Base-by-base conservation (phyloP, 2,888 invertebrate genomes). In the Coelopa pilipes region DNA sequence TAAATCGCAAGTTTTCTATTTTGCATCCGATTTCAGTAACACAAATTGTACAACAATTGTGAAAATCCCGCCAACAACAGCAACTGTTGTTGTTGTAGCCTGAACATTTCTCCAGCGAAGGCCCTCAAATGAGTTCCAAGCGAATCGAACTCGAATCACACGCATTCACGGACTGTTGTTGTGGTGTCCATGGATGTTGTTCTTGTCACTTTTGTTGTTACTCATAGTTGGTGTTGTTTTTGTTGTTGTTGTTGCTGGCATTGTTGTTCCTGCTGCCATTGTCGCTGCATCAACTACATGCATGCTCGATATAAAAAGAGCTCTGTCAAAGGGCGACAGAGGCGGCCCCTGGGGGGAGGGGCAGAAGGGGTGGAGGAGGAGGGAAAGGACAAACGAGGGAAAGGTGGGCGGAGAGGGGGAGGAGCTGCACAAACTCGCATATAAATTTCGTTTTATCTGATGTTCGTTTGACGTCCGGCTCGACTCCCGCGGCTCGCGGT, bases 361-460 rank as follows among this genome's bases (percentile, higher is more conserved):
- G 34, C 34, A 34, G 2, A n/a, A n/a, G 34, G 7, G 34, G 4
- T 34, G 34, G 34, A 34, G 34, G 34, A 34, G 34, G 7, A 34
- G 7, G 34, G 34, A n/a, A n/a, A n/a, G n/a, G n/a, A n/a, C n/a
- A n/a, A n/a, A n/a, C n/a, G n/a, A n/a, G n/a, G n/a, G n/a, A n/a
- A n/a, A n/a, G n/a, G n/a, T n/a, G n/a, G n/a, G n/a, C n/a, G n/a
- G n/a, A n/a, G n/a, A n/a, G 84, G 85, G 34, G 7, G 85, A 82
- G 84, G 84, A 34, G 34, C 34, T 2, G 7, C 4, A 34, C 34
- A 34, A 34, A 34, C 34, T 79, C 82, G 85, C 84, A 84, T 85
- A 84, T 84, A 84, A 84, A 84, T 84, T 84, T 81, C 75, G 78
- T 80, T 78, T 84, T 84, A 84, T 85, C 84, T 85, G 85, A 84